Evolutionary conservation across 2,888 invertebrate genomes (phyloP), one percentile per base, ranked within the genome.

Genomic region (Pseudococcus jackbeardsleyi): DNA sequence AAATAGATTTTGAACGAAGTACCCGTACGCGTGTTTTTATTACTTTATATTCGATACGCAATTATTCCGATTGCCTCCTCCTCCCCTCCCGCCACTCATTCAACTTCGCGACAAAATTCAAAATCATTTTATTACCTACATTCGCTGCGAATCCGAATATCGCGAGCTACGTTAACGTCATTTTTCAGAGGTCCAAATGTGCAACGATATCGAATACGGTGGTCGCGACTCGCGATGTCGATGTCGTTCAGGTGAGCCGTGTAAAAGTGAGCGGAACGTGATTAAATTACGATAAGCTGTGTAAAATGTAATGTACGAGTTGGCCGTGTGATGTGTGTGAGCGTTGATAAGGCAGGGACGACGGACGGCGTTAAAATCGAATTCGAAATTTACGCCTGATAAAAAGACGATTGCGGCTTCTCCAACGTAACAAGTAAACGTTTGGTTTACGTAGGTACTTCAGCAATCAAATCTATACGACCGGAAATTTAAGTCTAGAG

Each of bases 201-300:
- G 72, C 72, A 9, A 72, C 72, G 72, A 39, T 72, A 33, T 64
- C 64, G 9, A 22, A 54, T 26, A 68, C 26, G 11, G 68, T 68
- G 68, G 68, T 26, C 68, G 68, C 26, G 68, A 26, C 26, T 26
- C 68, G 68, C 26, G 68, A 26, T 68, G 68, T 26, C 11, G 33
- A 26, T 68, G 68, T 26, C 11, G 33, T 33, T 72, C 17, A 72
- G 33, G 33, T 72, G 72, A 72, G 17, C 72, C 15, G 22, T 72
- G 17, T 72, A 72, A 72, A 72, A 72, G 33, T 72, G 12, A 17
- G 72, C 72, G 72, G 26, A 72, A 72, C 72, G 72, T 72, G 39
- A 72, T 72, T 72, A 72, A 72, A 72, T 72, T 33, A 72, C 17
- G 72, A 72, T 72, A 72, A 72, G 72, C 33, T 33, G 33, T 33